Evolutionary conservation across 2,888 invertebrate genomes (phyloP), one percentile per base, ranked within the genome.

Genomic region (Tridacna gigas): DNA sequence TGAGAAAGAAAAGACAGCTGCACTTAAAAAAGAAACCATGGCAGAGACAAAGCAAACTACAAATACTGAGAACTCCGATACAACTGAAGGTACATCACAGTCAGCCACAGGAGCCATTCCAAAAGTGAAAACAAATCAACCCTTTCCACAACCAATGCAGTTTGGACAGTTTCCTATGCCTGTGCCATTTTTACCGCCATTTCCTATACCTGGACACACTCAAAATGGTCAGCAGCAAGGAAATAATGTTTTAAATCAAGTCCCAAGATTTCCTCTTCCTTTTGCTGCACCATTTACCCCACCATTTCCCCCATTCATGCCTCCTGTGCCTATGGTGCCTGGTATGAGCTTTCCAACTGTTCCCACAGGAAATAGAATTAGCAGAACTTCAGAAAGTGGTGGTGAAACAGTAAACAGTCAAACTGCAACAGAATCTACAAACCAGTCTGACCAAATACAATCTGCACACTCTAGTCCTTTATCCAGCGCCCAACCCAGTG

Each of bases 1-100:
- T 83, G 86, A 87, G 60, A 84, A 87, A 67, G 86, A 87, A 63
- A 87, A 84, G 69, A 87, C 84, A 80, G 86, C 84, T 69, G 86
- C 86, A 12, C 61, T 87, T 51, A 80, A 84, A 60, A 71, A 75
- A 26, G 71, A 60, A 22, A 25, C 47, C 22, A 22, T 48, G 3
- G 51, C 11, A 11, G 22, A 18, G 0, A 12, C 47, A 71, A n/a
- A 11, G n/a, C 60, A 22, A 56, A 48, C 51, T 37, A 75, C 60
- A 69, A 77, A 9, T 67, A 48, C 61, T 13, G 45, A 20, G 56
- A 28, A 60, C 28, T 51, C 45, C 3, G 76, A 63, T 0, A 1
- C 48, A 22, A 22, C 76, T n/a, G 51, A 20, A 22, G 37, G 18
- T 48, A 25, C 47, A 61, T 28, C 26, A 74, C 18, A 22, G 13